Conservation (phyloP, 2,113 vertebrate species). For the Xiphophorus maculatus region DNA sequence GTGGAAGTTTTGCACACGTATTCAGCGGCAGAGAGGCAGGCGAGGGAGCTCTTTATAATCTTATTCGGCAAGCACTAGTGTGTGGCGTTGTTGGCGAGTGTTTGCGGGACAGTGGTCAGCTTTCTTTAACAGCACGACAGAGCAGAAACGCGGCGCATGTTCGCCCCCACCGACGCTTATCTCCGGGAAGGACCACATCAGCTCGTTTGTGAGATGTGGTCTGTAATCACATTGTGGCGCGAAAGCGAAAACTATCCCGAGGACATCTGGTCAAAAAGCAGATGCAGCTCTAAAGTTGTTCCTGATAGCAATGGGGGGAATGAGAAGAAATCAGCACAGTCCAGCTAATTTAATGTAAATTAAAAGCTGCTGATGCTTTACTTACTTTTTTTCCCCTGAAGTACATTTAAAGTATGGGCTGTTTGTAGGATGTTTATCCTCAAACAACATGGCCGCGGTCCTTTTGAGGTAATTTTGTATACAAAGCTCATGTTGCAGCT, state of each 20-base stretch:
- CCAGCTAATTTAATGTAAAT: background rate
- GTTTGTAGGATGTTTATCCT: background rate
- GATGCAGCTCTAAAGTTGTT: slow-evolving; percentile 5
- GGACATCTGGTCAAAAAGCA: slow-evolving; percentile 17
- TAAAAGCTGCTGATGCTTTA: background rate
- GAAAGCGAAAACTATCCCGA: slow-evolving; percentile 7
- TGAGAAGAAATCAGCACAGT: background rate
- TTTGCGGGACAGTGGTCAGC: slow-evolving; percentile 63
- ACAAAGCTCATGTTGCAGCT: background rate
- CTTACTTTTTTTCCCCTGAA: background rate
- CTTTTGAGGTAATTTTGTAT: background rate
- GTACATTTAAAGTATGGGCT: background rate
- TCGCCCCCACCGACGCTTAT: slow-evolving; percentile 36
- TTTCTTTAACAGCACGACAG: slow-evolving; percentile 44
- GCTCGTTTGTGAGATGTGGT: slow-evolving; percentile 50
- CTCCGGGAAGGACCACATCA: slow-evolving; percentile 65
- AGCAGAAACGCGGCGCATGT: slow-evolving; percentile 57
- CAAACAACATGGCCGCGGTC: background rate
- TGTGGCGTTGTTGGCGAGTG: slow-evolving; percentile 46
- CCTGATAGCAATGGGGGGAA: background rate
- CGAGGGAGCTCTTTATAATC: slow-evolving; percentile 59
- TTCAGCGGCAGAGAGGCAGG: slow-evolving; percentile 46
- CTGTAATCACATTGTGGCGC: slow-evolving; percentile 33
- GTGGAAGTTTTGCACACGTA: slow-evolving; percentile 53
- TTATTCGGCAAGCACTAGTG: slow-evolving; percentile 64